phyloP scores from a whole-genome alignment of 2,113 vertebrate genomes.

The Illadopsis cleaveri region DNA sequence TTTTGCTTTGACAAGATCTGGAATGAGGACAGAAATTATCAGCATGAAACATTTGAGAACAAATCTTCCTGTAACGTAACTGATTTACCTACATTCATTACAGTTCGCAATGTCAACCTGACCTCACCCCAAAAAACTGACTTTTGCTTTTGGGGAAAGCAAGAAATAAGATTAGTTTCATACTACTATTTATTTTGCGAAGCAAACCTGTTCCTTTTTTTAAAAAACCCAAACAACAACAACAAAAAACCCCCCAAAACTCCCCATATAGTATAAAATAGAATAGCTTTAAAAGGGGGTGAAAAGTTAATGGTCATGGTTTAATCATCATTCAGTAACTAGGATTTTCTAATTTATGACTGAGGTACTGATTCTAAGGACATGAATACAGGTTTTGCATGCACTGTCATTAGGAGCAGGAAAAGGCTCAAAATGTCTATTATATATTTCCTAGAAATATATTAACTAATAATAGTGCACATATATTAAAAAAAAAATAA shows the following conservation, averaged over 20 bases:
- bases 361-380: not conserved
- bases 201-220: not conserved
- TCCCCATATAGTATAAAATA: not conserved
- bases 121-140: not conserved
- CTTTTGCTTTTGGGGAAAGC: not conserved
- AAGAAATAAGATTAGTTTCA: not conserved
- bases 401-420: not conserved
- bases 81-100: not conserved
- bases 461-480: not conserved
- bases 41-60: not conserved
- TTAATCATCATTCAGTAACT: not conserved
- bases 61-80: not conserved
- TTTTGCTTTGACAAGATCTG: not conserved
- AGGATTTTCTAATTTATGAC: not conserved
- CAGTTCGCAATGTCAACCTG: not conserved
- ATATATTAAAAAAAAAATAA: not conserved
- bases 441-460: not conserved
- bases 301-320: not conserved
- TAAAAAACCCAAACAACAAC: not conserved
- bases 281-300: not conserved
- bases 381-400: not conserved
- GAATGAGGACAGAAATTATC: not conserved
- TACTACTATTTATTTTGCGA: not conserved
- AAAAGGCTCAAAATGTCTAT: not conserved
- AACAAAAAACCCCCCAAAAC: not conserved